phyloP scores from a whole-genome alignment of 2,797 vertebrate species.

The Gadopsis bispinosus region DNA sequence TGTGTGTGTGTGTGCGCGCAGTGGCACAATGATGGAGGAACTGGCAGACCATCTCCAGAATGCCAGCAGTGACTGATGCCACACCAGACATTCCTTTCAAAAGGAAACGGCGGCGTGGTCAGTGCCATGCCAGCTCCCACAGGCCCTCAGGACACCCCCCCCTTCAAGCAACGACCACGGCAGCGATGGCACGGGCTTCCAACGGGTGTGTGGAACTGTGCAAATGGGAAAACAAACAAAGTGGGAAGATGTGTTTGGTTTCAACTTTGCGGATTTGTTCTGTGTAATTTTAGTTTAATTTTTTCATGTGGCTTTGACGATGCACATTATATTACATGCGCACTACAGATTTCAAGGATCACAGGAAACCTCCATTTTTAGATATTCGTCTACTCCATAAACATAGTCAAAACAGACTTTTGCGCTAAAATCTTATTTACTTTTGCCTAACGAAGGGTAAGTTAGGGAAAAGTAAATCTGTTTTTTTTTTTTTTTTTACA shows the following conservation, averaged over 20 bases:
- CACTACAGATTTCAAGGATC: not conserved
- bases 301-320: conserved; percentile 43
- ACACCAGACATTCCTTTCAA: conserved; percentile 83
- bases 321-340: not conserved
- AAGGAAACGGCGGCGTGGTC: conserved; percentile 68
- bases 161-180: conserved; percentile 64
- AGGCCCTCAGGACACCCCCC: conserved; percentile 62
- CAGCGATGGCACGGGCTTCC: conserved; percentile 63
- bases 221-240: conserved; percentile 60
- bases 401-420: no score
- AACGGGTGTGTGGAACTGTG: conserved; percentile 50
- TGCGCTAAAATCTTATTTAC: not conserved
- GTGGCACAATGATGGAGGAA: conserved; percentile 74
- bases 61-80: conserved; percentile 86
- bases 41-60: conserved; percentile 78
- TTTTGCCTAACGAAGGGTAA: no score
- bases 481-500: not conserved
- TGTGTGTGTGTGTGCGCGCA: conserved; percentile 56
- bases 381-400: not conserved
- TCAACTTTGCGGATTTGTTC: conserved; percentile 60
- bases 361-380: not conserved
- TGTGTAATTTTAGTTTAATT: conserved; percentile 14
- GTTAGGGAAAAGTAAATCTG: no score
- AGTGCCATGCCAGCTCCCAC: conserved; percentile 74
- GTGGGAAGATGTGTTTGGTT: conserved; percentile 47